Base-by-base conservation (phyloP, 30 jellyfish, hydroid and myxozoan species). In the Haliclystus octoradiatus region DNA sequence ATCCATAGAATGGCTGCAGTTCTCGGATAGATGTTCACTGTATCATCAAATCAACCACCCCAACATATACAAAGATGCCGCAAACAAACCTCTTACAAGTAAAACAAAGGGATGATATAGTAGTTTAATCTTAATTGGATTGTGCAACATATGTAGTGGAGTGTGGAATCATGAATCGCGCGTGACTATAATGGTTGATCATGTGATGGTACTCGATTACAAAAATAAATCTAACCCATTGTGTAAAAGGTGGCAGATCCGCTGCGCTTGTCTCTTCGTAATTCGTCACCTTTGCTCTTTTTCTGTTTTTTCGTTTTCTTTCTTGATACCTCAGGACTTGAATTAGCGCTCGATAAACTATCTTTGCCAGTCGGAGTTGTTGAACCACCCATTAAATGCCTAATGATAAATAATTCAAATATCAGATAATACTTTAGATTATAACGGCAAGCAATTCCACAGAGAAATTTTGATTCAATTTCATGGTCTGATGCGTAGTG, bases 211-310 rank as follows among this genome's bases (percentile, higher is more conserved):
- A n/a, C n/a, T n/a, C n/a, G n/a, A n/a, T n/a, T n/a, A n/a, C n/a
- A n/a, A n/a, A n/a, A n/a, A n/a, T n/a, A n/a, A n/a, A n/a, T n/a
- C 57, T 40, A 19, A 40, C 57, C 57, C 57, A 40, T 40, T 40
- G 57, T 40, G 57, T 40, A 40, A 19, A 40, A 40, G 14, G 57
- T 40, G 9, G 57, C 57, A 9, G 57, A 40, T 40, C 57, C 57
- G 19, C 57, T 40, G 9, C 57, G 9, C 57, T 40, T 40, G 57
- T 40, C 57, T 5, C 57, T 9, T 40, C 57, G 57, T 40, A 40
- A 40, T 19, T 40, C 57, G 57, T 40, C 57, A 40, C 57, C 57
- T 40, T 40, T 40, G 57, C 57, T 40, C 57, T 40, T 40, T 19
- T 40, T 40, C 19, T 40, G 57, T 40, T 40, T 40, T 19, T 40